These are phyloP conservation scores for Nipponia nippon DNA, from an alignment of 2,113 vertebrate genomes.

Conservation along the genomic window DNA sequence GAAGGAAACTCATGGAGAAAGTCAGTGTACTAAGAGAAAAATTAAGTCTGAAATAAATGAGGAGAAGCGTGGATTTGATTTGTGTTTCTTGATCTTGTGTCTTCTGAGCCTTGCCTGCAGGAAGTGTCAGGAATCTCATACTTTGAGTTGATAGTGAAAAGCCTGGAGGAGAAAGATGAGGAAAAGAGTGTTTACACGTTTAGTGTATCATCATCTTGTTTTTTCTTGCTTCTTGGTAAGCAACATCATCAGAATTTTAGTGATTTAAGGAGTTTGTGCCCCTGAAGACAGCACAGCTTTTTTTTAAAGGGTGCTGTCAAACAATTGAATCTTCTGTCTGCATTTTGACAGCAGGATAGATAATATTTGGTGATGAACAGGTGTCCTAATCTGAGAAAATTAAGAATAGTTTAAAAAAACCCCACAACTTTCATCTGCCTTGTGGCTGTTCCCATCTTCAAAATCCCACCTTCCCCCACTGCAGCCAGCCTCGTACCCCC, in stretches of 20 bases:
- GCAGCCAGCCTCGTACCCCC: not conserved
- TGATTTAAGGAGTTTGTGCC: not conserved
- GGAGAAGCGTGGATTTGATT: not conserved
- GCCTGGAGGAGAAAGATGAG: not conserved
- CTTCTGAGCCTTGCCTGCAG: not conserved
- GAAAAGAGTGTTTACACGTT: not conserved
- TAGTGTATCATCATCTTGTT: not conserved
- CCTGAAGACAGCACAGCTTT: not conserved
- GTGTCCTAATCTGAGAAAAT: not conserved
- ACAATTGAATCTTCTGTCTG: not conserved
- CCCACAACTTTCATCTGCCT: not conserved
- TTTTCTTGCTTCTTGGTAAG: not conserved
- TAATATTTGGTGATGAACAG: not conserved
- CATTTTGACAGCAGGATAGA: not conserved
- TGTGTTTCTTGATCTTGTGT: not conserved
- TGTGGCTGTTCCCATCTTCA: not conserved
- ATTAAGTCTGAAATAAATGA: not conserved
- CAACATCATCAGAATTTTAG: not conserved
- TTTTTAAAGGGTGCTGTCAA: not conserved
- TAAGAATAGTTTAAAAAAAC: not conserved
- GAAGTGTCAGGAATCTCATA: not conserved
- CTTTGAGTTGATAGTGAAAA: not conserved
- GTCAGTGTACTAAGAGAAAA: not conserved
- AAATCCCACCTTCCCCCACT: not conserved
- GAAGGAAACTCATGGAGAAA: not conserved